phyloP scores from a whole-genome alignment of 2,888 invertebrate genomes.

The Scaptomyza reducta region DNA sequence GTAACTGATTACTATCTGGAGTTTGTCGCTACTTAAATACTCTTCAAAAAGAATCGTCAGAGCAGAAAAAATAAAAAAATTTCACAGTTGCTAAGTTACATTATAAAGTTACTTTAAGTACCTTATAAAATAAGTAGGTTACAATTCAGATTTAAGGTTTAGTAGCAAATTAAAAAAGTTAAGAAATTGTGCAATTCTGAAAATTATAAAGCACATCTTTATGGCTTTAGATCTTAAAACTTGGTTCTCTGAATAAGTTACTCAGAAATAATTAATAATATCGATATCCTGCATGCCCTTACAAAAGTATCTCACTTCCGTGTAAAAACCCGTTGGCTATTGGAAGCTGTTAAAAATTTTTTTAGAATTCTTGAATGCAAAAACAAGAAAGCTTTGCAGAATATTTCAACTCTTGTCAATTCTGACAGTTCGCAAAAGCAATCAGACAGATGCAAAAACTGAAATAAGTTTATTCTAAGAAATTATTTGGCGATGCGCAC shows the following conservation, averaged over 20 bases:
- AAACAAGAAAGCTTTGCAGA: background rate
- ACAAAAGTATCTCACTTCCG: background rate
- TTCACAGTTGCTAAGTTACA: too few species aligned
- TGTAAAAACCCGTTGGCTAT: background rate
- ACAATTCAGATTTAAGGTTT: too few species aligned
- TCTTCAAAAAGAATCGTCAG: conserved; percentile 1
- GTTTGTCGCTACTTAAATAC: conserved; percentile 34
- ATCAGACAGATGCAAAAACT: background rate
- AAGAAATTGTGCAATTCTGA: too few species aligned
- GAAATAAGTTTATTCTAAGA: background rate
- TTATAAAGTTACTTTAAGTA: background rate
- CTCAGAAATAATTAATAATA: too few species aligned
- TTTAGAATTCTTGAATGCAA: background rate
- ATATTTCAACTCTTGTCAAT: background rate
- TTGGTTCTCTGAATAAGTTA: too few species aligned
- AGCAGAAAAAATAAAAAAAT: too few species aligned
- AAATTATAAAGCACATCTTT: too few species aligned
- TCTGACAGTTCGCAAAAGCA: background rate
- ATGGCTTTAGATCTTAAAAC: too few species aligned
- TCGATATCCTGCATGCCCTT: too few species aligned
- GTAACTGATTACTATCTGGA: conserved; percentile 12
- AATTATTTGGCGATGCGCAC: background rate
- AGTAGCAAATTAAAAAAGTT: too few species aligned
- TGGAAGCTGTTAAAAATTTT: background rate
- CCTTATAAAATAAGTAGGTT: too few species aligned